Conservation (phyloP, 2,797 vertebrate species). For the Schizopygopsis pylzovi region DNA sequence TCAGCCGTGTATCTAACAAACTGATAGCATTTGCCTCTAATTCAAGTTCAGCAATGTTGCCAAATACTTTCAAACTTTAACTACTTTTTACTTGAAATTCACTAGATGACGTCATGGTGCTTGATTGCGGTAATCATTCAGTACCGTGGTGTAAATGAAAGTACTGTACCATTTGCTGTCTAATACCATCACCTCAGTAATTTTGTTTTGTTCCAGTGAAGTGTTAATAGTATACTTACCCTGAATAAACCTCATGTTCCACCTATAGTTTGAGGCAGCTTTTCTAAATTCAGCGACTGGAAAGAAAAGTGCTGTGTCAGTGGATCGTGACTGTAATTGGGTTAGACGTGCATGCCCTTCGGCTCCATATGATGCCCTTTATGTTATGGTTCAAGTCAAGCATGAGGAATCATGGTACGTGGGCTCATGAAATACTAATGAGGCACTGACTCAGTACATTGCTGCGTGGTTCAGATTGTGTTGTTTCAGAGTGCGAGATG, state of each 20-base stretch:
- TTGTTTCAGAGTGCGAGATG: background rate
- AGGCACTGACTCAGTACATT: constrained; percentile 27
- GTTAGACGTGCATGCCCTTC: background rate
- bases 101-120: background rate
- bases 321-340: background rate
- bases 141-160: background rate
- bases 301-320: constrained; percentile 20
- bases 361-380: constrained; percentile 10
- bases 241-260: background rate
- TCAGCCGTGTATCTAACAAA: background rate
- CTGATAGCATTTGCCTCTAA: background rate
- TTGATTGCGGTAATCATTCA: background rate
- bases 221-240: background rate
- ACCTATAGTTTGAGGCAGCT: background rate
- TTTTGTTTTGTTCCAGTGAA: background rate
- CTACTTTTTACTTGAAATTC: too few species aligned
- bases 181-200: background rate
- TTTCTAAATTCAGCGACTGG: background rate
- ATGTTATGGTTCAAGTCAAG: constrained; percentile 15
- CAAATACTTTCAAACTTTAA: background rate
- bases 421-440: constrained; percentile 20
- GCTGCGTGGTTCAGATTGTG: background rate
- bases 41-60: too few species aligned
- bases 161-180: background rate
- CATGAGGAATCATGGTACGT: background rate